Conservation (phyloP, 1,140 invertebrate genomes). For the Diabrotica undecimpunctata region DNA sequence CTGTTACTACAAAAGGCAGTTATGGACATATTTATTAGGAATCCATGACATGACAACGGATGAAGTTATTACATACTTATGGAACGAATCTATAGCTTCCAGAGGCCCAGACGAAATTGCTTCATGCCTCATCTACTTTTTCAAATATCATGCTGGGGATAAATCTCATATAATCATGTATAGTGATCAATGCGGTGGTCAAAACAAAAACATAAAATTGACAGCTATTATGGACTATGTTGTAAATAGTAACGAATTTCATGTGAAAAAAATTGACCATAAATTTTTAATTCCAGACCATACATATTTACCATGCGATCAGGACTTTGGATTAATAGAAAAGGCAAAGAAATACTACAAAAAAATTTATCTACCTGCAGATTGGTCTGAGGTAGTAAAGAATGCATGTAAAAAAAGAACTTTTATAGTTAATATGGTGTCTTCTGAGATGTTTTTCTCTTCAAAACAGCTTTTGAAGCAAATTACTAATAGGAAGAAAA, state of each 20-base stretch:
- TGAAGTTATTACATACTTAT: slow-evolving; percentile 25
- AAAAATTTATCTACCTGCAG: slow-evolving; percentile 7
- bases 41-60: slow-evolving; percentile 22
- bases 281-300: slow-evolving; percentile 12
- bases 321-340: slow-evolving; percentile 6
- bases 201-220: slow-evolving; percentile 29
- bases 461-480: background rate
- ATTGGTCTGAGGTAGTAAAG: slow-evolving; percentile 4
- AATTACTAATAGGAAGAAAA: slow-evolving; percentile 1
- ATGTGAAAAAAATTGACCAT: background rate
- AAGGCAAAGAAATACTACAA: slow-evolving; percentile 13
- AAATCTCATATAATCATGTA: slow-evolving; percentile 25
- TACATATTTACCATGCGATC: background rate
- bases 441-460: slow-evolving; percentile 5
- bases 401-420: slow-evolving; percentile 9
- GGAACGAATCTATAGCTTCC: slow-evolving; percentile 25
- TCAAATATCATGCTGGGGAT: slow-evolving; percentile 9
- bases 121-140: slow-evolving; percentile 24
- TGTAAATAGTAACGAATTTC: background rate
- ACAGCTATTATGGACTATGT: slow-evolving; percentile 8
- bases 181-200: slow-evolving; percentile 1
- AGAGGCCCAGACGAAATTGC: slow-evolving; percentile 27
- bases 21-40: slow-evolving; percentile 29
- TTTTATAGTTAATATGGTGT: slow-evolving; percentile 7
- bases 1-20: slow-evolving; percentile 28